A percentile compares a stretch with the other conserved stretches of the same genome.
Conservation (phyloP, 2,113 vertebrate species). For the Catharus bicknelli region DNA sequence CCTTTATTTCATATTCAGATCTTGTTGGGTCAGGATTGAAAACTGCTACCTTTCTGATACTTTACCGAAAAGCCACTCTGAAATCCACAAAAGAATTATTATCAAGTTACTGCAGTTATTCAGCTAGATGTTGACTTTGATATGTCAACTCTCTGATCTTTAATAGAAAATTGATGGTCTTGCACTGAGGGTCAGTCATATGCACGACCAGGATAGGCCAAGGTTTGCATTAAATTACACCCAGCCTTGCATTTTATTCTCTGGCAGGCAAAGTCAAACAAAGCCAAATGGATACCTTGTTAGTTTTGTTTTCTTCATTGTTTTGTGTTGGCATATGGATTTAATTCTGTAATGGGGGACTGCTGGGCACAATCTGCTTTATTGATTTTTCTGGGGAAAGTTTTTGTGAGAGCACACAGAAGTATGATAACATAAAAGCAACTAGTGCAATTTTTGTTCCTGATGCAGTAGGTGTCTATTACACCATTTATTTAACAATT, state of each 20-base stretch:
- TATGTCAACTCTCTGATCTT: conserved; percentile 86
- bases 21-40: conserved; percentile 83
- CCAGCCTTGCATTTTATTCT: conserved; percentile 68
- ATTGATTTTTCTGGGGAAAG: conserved; percentile 84
- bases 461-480: neutral
- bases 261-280: conserved; percentile 76
- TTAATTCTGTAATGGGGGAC: conserved; percentile 83
- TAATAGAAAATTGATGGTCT: conserved; percentile 84
- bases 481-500: conserved; percentile 14
- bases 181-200: conserved; percentile 81
- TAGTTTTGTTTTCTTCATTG: conserved; percentile 80
- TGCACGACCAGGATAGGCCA: conserved; percentile 75
- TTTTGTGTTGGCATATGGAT: conserved; percentile 84
- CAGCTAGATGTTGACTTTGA: conserved; percentile 85
- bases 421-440: conserved; percentile 68
- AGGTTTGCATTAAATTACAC: conserved; percentile 81
- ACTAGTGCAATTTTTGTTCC: conserved; percentile 57
- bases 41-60: conserved; percentile 83
- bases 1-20: conserved; percentile 88
- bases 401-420: conserved; percentile 65
- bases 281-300: conserved; percentile 85
- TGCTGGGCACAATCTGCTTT: conserved; percentile 81
- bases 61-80: conserved; percentile 79
- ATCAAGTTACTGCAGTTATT: conserved; percentile 83
- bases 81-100: conserved; percentile 85